Evolutionary conservation across 2,888 invertebrate species (phyloP).

Genomic region (Embidobia sp.): DNA sequence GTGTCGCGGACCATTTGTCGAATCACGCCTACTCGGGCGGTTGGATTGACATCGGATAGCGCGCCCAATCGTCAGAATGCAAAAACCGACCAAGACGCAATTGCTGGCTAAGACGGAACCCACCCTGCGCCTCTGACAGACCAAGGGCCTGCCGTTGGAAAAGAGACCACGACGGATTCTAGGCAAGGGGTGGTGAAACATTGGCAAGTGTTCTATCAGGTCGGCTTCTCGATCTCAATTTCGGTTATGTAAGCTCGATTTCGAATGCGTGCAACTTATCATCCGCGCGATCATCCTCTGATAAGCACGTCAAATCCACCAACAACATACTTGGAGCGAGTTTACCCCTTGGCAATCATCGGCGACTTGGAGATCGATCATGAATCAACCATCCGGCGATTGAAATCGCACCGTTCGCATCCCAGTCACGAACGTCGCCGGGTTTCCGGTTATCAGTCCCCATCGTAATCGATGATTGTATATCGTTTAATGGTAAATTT

Average conservation of each 20-base stretch:
- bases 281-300: conserved; percentile 77
- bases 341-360: conserved; percentile 66
- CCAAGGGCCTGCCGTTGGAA: too few relatives aligned
- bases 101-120: too few relatives aligned
- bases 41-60: conserved; percentile 33
- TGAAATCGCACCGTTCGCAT: conserved; percentile 69
- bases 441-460: conserved; percentile 12
- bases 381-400: conserved; percentile 71
- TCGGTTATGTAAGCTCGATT: conserved; percentile 73
- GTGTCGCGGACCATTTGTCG: conserved; percentile 39
- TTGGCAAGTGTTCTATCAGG: conserved; percentile 62
- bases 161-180: too few relatives aligned
- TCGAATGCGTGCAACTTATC: conserved; percentile 76
- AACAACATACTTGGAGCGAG: conserved; percentile 66
- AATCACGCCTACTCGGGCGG: conserved; percentile 52
- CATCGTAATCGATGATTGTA: too few relatives aligned
- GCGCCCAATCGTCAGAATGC: conserved; percentile 24
- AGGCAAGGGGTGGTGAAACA: conserved; percentile 9
- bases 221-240: conserved; percentile 73
- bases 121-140: too few relatives aligned
- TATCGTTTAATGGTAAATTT: too few relatives aligned
- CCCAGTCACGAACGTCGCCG: conserved; percentile 55
- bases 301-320: conserved; percentile 78
- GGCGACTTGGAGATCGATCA: conserved; percentile 72
- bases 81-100: conserved; percentile 1